Evolutionary conservation across 2,113 vertebrate species (phyloP), one percentile per base, ranked within the genome.

Genomic region (Prochilodus magdalenae): DNA sequence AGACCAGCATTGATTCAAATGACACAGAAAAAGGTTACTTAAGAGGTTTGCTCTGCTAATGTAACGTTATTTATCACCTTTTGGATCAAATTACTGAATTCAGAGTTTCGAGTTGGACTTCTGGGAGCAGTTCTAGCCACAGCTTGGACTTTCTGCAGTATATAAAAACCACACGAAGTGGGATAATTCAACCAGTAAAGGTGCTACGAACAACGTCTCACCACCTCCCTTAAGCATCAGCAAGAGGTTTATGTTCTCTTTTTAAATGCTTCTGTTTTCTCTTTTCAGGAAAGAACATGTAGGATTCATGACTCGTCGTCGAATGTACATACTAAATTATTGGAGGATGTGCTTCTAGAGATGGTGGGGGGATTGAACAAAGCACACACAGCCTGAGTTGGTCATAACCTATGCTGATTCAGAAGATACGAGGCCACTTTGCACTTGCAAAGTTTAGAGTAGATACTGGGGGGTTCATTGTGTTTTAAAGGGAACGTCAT

Each of bases 1-100:
- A 83, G 82, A 88, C 88, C 89, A 85, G 79, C 87, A 84, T 86
- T 83, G 73, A 77, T 49, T 77, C 36, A 77, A 76, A 22, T 27
- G 72, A 75, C 15, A 22, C 59, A 70, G 33, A 79, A 74, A 76
- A 60, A 69, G 60, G 40, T 83, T 70, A 47, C 65, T 80, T 49
- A 26, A 67, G 26, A 72, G 65, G 73, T 83, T 78, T 86, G 26
- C 63, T 53, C n/a, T 55, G 44, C 70, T 65, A 72, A 27, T 36
- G 29, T 67, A 44, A 44, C 40, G 40, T 44, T 44, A 33, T 67
- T 65, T 67, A 36, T 36, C 29, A 67, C 30, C 4, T n/a, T 65
- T 53, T 66, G 57, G 62, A 47, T 85, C 55, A 70, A 76, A 75
- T 44, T 20, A 40, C 20, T 55, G 77, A 53, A 60, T 51, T 49